Base-by-base conservation (phyloP, 2,113 vertebrate genomes). In the Vicugna pacos region DNA sequence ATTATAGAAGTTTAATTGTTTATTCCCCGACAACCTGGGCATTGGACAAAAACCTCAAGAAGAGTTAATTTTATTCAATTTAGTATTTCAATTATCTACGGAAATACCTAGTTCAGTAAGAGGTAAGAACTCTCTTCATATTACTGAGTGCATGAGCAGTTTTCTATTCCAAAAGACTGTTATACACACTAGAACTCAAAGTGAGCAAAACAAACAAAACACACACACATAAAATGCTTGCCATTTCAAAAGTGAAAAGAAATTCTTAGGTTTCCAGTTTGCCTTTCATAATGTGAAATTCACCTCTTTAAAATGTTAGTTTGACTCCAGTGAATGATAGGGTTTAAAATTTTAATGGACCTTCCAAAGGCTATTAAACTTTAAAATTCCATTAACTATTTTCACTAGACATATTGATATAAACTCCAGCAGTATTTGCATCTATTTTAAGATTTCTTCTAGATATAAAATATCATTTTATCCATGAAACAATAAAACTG, bases 351-450 rank as follows among this genome's bases (percentile, higher is more conserved):
- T 82, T 94, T 42, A 81, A 62, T 50, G 19, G 67, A 35, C 17
- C 10, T 81, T 64, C 20, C 32, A 73, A 89, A 70, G 28, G 11
- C 30, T 8, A 2, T 88, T 83, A 50, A 46, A 65, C 30, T 65
- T 93, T 77, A 77, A 50, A 70, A 76, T 72, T 22, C 19, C 26
- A n/a, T 84, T 83, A 87, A 91, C 69, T 77, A 28, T 77, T 88
- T 87, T 20, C 26, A 56, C 6, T 83, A 22, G 52, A 32, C 62
- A 56, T 42, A 77, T 26, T 9, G 72, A 46, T 28, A 56, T 58
- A 48, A 35, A 77, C 56, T 83, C 17, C 30, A 26, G 67, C 28
- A 52, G 28, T 17, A 79, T 79, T 79, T 88, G 20, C 15, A 30
- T 52, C 14, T 6, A 19, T 69, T 65, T 42, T 28, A 92, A 56